Conservation (phyloP, 2,888 invertebrate genomes). For the Nomada goodeniana region DNA sequence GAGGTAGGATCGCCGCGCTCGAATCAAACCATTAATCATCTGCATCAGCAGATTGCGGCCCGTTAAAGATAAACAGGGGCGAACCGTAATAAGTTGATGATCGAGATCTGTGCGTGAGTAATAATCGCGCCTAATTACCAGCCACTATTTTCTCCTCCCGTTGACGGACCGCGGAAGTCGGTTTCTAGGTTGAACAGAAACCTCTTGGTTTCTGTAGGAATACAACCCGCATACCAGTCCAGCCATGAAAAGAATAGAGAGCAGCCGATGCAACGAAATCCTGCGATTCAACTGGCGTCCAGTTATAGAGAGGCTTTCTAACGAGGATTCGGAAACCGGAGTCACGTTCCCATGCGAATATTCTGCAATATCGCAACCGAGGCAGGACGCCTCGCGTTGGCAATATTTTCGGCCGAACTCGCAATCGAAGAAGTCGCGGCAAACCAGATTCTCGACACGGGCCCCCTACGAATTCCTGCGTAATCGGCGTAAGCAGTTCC, state of each 20-base stretch:
- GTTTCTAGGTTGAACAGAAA: slow-evolving; percentile 81
- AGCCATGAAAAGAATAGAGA: slow-evolving; percentile 81
- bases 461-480: not conserved
- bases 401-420: too few relatives aligned
- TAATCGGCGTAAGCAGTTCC: slow-evolving; percentile 42
- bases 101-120: slow-evolving; percentile 63
- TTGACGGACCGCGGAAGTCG: slow-evolving; percentile 72
- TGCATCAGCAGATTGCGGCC: not conserved
- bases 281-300: slow-evolving; percentile 16
- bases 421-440: not conserved
- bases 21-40: not conserved
- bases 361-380: too few relatives aligned
- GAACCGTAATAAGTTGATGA: slow-evolving; percentile 12
- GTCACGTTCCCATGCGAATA: not conserved
- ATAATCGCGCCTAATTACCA: slow-evolving; percentile 69
- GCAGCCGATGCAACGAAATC: slow-evolving; percentile 67
- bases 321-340: not conserved
- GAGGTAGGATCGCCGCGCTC: not conserved
- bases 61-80: not conserved
- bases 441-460: not conserved
- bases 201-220: slow-evolving; percentile 76
- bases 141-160: slow-evolving; percentile 22
- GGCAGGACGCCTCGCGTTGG: too few relatives aligned
- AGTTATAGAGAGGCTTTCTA: slow-evolving; percentile 33
- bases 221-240: slow-evolving; percentile 77